Evolutionary conservation across 2,113 vertebrate genomes (phyloP), one percentile per base, ranked within the genome.

Genomic region (Genyomyrus donnyi): DNA sequence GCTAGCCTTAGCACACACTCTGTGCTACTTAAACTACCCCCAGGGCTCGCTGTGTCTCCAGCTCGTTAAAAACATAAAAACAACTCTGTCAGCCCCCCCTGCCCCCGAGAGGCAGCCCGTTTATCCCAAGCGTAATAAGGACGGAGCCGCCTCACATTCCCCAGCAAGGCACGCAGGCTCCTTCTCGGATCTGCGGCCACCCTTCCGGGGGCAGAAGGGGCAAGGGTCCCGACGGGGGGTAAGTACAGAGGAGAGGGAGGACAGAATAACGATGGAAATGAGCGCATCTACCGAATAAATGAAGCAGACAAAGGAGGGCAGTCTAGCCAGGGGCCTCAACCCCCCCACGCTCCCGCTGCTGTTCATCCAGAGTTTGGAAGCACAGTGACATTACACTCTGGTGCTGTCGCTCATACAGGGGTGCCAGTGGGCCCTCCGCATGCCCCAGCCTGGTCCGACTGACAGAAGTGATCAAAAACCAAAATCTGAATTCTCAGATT

Each of bases 351-450:
- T 0, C 70, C 70, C 90, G 58, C 91, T 3, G 66, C 90, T 86
- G 88, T 42, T 74, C 90, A 91, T 92, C 13, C 93, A 90, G 88
- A 93, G 46, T 56, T 87, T 88, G 84, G 42, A 91, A 93, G 93
- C 89, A 92, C 90, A 87, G n/a, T 19, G 88, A 70, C 9, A 15
- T 39, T 39, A 77, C 27, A 39, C 70, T 11, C 62, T 39, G 17
- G 70, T 39, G 27, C 27, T 74, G 27, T 66, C 4, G 19, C 19
- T 56, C 4, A 56, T 56, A 0, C 19, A 21, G 17, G 53, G 19
- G 4, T 19, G 17, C 53, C 19, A 21, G 53, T 24, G 53, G 5
- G 1, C 0, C 53, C 19, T 7, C 19, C 0, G 19, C 19, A 21
- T 0, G 21, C 1, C 56, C 21, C 56, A 58, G 21, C 21, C 53